A percentile compares a stretch with the other conserved stretches of the same genome.
phyloP scores from a whole-genome alignment of 2,888 invertebrate genomes.

The Aphidoletes aphidimyza region DNA sequence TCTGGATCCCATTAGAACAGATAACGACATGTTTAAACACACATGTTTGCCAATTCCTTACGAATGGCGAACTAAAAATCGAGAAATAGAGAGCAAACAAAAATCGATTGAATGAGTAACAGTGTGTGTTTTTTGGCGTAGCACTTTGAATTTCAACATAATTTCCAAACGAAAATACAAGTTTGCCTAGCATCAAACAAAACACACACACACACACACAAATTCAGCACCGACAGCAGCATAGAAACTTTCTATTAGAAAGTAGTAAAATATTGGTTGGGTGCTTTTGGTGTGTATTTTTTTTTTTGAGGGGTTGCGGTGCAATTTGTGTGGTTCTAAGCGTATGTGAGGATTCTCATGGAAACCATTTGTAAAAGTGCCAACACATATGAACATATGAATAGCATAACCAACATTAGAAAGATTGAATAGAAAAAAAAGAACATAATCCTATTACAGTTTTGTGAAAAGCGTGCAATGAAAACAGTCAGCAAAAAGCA shows the following conservation, averaged over 20 bases:
- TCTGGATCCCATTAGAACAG: slow-evolving; percentile 10
- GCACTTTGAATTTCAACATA: background rate
- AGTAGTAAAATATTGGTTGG: slow-evolving; percentile 21
- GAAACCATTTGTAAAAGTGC: slow-evolving; percentile 40
- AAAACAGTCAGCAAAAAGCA: slow-evolving; percentile 45
- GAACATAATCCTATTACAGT: slow-evolving; percentile 49
- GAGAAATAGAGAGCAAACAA: background rate
- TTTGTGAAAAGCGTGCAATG: slow-evolving; percentile 21
- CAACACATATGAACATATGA: background rate
- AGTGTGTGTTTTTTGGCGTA: background rate
- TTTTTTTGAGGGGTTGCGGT: background rate
- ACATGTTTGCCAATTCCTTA: background rate
- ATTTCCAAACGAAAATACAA: slow-evolving; percentile 20
- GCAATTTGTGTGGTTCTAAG: slow-evolving; percentile 21
- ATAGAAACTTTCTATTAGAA: background rate
- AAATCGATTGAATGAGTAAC: background rate
- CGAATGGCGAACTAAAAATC: no score
- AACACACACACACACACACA: no score
- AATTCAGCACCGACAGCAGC: background rate
- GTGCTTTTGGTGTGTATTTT: background rate
- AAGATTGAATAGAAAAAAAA: slow-evolving; percentile 39
- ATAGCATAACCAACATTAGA: no score
- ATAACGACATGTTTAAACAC: background rate
- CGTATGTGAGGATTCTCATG: slow-evolving; percentile 40
- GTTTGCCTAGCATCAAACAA: background rate